phyloP scores from a whole-genome alignment of 2,888 invertebrate species.

The Dastarcus helophoroides region DNA sequence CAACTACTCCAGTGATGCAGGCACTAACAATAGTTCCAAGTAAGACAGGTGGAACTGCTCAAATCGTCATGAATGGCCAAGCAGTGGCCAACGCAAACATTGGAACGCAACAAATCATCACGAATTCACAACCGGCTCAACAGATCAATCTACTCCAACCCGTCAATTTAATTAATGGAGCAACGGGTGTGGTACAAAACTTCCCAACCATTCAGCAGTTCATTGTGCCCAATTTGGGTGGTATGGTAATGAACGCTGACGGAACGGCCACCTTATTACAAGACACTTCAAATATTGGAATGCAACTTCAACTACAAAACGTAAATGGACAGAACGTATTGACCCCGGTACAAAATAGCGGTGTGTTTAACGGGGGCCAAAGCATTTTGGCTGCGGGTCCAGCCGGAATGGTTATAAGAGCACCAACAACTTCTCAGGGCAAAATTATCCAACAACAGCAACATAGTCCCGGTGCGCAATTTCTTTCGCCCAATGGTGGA shows the following conservation, averaged over 20 bases:
- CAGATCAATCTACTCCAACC: slow-evolving; percentile 71
- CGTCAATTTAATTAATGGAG: slow-evolving; percentile 64
- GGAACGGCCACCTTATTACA: slow-evolving; percentile 58
- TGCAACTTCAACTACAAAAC: slow-evolving; percentile 69
- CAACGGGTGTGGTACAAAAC: slow-evolving; percentile 58
- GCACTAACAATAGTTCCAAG: slow-evolving; percentile 67
- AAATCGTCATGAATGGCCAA: slow-evolving; percentile 69
- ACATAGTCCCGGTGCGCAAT: slow-evolving; percentile 57
- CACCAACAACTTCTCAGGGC: slow-evolving; percentile 56
- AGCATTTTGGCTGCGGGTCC: slow-evolving; percentile 56
- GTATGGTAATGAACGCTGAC: slow-evolving; percentile 75
- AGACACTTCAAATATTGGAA: slow-evolving; percentile 56
- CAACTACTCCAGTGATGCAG: slow-evolving; percentile 59
- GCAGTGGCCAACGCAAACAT: slow-evolving; percentile 43
- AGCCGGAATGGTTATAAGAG: slow-evolving; percentile 67
- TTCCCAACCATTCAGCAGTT: slow-evolving; percentile 74
- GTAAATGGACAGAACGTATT: slow-evolving; percentile 67
- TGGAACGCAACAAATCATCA: slow-evolving; percentile 57
- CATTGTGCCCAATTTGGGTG: slow-evolving; percentile 66
- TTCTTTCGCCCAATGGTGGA: slow-evolving; percentile 58
- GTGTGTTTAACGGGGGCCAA: slow-evolving; percentile 51
- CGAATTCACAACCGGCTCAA: slow-evolving; percentile 39
- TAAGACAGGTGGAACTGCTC: slow-evolving; percentile 59
- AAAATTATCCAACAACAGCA: slow-evolving; percentile 57
- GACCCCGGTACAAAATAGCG: slow-evolving; percentile 57